Evolutionary conservation across 2,113 vertebrate species (phyloP).

Genomic region (Hydrochoerus hydrochaeris): DNA sequence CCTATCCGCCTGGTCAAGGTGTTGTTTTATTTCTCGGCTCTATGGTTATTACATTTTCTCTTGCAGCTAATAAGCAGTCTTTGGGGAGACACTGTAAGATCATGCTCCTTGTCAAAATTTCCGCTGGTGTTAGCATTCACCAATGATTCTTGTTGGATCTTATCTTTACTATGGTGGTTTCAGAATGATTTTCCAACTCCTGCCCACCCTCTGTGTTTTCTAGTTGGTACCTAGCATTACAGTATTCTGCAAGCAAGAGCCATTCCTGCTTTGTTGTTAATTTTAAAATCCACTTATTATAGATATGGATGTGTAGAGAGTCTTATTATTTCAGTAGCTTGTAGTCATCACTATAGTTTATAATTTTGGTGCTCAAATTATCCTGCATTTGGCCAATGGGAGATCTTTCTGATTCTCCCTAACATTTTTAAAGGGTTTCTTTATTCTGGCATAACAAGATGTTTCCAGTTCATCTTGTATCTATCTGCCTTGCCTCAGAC

Average conservation of each 20-base stretch:
- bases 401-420: background rate
- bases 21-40: background rate
- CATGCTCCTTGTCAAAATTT: background rate
- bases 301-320: background rate
- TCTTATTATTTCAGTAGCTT: background rate
- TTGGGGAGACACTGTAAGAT: background rate
- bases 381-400: background rate
- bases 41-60: background rate
- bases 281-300: background rate
- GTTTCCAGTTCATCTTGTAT: background rate
- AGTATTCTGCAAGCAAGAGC: background rate
- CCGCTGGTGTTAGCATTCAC: background rate
- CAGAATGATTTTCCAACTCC: background rate
- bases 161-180: background rate
- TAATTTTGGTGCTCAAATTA: background rate
- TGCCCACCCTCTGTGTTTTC: background rate
- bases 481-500: background rate
- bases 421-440: background rate
- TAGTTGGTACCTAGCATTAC: background rate
- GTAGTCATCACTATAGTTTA: background rate
- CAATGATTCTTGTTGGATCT: background rate
- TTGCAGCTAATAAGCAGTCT: background rate
- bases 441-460: background rate
- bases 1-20: background rate
- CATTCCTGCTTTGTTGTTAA: background rate